Evolutionary conservation across 2,113 vertebrate genomes (phyloP).

Genomic region (Grammomys dolichurus): DNA sequence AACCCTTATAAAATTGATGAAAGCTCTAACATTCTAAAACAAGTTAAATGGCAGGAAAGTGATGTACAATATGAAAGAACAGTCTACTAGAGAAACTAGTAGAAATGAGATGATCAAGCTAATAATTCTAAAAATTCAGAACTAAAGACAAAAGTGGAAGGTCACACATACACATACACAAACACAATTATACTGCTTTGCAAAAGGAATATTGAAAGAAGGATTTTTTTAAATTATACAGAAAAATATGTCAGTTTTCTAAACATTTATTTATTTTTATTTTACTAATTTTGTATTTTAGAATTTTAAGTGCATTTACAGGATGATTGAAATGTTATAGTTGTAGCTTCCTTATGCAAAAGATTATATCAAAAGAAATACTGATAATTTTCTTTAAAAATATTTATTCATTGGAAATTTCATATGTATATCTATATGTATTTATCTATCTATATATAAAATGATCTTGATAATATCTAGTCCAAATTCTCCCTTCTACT

Average conservation of each 20-base stretch:
- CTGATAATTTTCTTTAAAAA: conserved; percentile 20
- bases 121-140: neutral
- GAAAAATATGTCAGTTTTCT: neutral
- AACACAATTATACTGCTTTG: neutral
- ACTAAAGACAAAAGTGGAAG: neutral
- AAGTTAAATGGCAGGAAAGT: neutral
- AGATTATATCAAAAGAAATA: conserved; percentile 11
- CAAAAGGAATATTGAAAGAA: neutral
- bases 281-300: conserved; percentile 44
- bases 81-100: neutral
- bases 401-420: neutral
- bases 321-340: conserved; percentile 40
- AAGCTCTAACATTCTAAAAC: neutral
- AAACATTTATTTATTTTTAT: neutral
- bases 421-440: neutral
- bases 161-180: neutral
- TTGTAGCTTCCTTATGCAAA: conserved; percentile 42
- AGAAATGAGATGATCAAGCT: neutral
- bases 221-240: neutral
- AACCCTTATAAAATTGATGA: neutral
- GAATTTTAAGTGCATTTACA: conserved; percentile 35
- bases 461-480: neutral
- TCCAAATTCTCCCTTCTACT: neutral
- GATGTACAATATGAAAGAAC: neutral
- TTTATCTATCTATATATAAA: neutral